These are phyloP conservation scores for Drosophila paucipuncta DNA, from an alignment of 2,888 invertebrate species.

Conservation along the genomic window DNA sequence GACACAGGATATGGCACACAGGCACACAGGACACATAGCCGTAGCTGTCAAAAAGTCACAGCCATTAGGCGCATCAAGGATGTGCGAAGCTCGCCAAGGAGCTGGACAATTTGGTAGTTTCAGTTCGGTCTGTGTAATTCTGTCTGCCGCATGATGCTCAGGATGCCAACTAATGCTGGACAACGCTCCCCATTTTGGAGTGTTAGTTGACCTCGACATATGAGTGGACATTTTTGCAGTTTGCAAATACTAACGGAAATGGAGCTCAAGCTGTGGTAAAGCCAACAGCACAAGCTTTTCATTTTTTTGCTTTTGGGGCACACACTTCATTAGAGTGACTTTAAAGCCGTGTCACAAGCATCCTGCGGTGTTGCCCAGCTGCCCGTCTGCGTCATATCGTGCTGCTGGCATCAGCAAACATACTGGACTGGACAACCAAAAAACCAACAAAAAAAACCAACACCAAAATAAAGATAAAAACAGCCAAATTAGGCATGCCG, in stretches of 20 bases:
- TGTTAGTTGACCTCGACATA: conserved; percentile 30
- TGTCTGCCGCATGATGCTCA: neutral
- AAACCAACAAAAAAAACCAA: neutral
- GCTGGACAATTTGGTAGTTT: conserved; percentile 13
- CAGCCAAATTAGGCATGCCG: neutral
- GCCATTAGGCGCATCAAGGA: conserved; percentile 70
- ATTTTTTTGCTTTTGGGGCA: neutral
- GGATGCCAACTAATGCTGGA: conserved; percentile 1
- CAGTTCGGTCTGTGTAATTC: neutral
- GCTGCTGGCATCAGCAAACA: conserved; percentile 32
- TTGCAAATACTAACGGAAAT: conserved; percentile 4
- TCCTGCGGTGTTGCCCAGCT: conserved; percentile 15
- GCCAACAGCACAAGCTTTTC: conserved; percentile 5
- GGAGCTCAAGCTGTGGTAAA: conserved; percentile 5
- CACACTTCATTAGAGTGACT: conserved; percentile 54
- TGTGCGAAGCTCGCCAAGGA: conserved; percentile 13
- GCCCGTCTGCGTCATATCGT: conserved; percentile 30
- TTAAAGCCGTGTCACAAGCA: conserved; percentile 36
- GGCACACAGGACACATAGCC: conserved; percentile 54
- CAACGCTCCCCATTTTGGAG: conserved; percentile 29
- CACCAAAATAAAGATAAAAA: neutral
- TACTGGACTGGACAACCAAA: conserved; percentile 8
- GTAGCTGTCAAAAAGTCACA: conserved; percentile 81
- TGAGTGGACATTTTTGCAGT: neutral
- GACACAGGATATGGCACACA: conserved; percentile 39